Base-by-base conservation (phyloP, 2,797 vertebrate genomes). In the Sebastiscus tertius region DNA sequence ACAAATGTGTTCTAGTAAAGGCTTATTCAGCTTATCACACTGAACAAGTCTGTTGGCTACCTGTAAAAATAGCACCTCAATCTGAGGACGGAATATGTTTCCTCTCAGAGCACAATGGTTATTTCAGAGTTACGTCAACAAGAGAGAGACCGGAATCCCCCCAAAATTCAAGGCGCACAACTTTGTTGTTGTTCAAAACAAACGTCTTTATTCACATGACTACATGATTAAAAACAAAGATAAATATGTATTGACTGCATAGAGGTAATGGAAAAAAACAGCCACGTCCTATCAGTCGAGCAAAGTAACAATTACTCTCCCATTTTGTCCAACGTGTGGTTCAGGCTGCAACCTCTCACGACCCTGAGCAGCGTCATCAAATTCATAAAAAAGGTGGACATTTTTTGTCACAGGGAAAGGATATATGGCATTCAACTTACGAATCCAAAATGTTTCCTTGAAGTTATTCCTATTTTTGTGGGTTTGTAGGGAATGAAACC, bases 11-110 rank as follows among this genome's bases (percentile, higher is more conserved):
- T 13, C 12, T 10, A n/a, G 22, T 56, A 12, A 75, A 72, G 9
- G 26, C 27, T 9, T 31, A 26, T 65, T 70, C 11, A 62, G 12
- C 27, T 20, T 56, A 62, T 80, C 34, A 18, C 36, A 29, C 27
- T 42, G 10, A 69, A 24, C 42, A 36, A 55, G 12, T 61, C 16
- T 73, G 49, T 63, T 64, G 34, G 34, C 63, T 74, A 80, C 77
- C 72, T 85, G 76, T 87, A 82, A 89, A 91, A 88, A 88, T 72
- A 85, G 77, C 73, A 72, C 24, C 64, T 72, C 52, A 80, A 9
- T 79, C 56, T 88, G 31, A 79, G 69, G 60, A 80, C 5, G 24
- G 29, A 87, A 80, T 58, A 72, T 70, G 79, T 85, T 91, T 88
- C 83, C 83, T 84, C 56, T 74, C 58, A 9, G 71, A 68, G 66